These are phyloP conservation scores for Pangasius djambal DNA, from an alignment of 2,797 vertebrate genomes.

Conservation along the genomic window DNA sequence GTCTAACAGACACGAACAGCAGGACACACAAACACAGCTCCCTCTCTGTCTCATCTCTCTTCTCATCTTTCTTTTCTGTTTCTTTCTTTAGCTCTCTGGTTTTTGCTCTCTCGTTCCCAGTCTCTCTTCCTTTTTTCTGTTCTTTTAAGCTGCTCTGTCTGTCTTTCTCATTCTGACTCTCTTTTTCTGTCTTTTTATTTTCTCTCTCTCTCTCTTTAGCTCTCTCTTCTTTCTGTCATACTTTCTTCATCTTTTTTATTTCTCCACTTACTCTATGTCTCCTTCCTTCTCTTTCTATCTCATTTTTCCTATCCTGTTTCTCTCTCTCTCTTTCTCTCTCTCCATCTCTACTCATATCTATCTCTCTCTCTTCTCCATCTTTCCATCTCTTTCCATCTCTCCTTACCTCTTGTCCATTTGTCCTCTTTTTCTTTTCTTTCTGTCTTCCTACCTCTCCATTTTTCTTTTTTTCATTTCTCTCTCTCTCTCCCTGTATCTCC, in stretches of 20 bases:
- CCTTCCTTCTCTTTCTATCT: not conserved
- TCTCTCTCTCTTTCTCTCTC: not conserved
- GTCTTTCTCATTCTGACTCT: not conserved
- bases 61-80: not conserved
- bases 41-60: not conserved
- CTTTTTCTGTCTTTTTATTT: not conserved
- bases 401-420: not conserved
- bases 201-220: not conserved
- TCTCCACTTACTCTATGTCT: not conserved
- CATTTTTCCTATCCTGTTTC: too few relatives aligned
- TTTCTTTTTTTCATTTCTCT: not conserved
- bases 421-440: not conserved
- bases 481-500: not conserved
- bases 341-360: too few relatives aligned
- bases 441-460: not conserved
- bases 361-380: not conserved
- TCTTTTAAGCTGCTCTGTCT: too few relatives aligned
- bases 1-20: not conserved
- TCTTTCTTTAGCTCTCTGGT: not conserved
- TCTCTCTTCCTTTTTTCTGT: not conserved
- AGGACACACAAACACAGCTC: constrained; percentile 8
- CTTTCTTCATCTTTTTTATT: not conserved
- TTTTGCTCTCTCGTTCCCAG: not conserved
- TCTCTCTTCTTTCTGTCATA: not conserved
- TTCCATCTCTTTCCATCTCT: not conserved